Conservation (phyloP, 2,113 vertebrate genomes). For the Sitta europaea region DNA sequence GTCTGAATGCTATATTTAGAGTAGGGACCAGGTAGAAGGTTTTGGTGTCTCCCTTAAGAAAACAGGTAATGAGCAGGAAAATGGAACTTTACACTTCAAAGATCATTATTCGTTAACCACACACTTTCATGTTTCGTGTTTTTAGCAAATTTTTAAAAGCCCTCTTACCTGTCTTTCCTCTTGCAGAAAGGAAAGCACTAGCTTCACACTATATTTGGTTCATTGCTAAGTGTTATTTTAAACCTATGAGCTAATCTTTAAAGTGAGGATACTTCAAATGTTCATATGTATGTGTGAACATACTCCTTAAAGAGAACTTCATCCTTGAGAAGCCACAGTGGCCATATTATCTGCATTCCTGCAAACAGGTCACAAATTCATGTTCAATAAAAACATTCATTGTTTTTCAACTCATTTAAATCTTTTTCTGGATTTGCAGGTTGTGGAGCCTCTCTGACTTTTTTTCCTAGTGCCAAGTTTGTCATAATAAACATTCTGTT, state of each 20-base stretch:
- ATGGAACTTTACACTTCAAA: background rate
- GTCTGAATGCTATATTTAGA: background rate
- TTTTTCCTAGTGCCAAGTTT: background rate
- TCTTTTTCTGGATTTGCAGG: background rate
- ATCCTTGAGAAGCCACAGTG: background rate
- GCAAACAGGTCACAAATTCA: background rate
- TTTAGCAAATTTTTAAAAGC: background rate
- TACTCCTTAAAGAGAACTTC: background rate
- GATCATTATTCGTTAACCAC: background rate
- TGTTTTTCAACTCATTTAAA: background rate
- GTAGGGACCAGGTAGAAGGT: background rate
- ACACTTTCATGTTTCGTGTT: background rate
- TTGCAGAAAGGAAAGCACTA: background rate
- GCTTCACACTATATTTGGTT: background rate
- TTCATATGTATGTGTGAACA: background rate
- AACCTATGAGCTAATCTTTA: background rate
- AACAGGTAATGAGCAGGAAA: background rate
- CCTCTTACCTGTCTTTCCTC: background rate
- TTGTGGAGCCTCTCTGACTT: background rate
- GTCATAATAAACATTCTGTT: background rate
- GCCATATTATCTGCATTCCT: background rate
- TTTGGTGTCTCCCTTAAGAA: background rate
- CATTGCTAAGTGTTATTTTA: background rate
- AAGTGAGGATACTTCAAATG: background rate
- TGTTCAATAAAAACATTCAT: background rate